Base-by-base conservation (phyloP, 2,888 invertebrate species). In the Herminia tarsipennalis region DNA sequence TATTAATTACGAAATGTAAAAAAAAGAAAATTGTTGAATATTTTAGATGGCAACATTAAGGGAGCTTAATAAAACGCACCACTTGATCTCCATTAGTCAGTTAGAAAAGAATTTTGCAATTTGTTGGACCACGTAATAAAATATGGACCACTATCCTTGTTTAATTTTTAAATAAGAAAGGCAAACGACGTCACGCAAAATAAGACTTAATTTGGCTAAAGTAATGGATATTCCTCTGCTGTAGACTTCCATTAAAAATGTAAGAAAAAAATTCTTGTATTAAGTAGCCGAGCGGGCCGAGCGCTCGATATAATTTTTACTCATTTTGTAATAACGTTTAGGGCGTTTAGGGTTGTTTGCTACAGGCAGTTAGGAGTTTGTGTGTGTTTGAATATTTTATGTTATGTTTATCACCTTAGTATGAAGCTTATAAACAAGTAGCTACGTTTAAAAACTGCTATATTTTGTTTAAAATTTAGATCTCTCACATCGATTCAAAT, bases 101-200 rank as follows among this genome's bases (percentile, higher is more conserved):
- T 40, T 41, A 47, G 40, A 37, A 52, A 56, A 54, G 44, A 74
- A 76, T 72, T 76, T 73, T 70, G 73, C 69, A 78, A 79, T 56
- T 81, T 74, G 69, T 70, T 64, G 59, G 47, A 72, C 64, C 70
- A 66, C 67, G 68, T 71, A 77, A 79, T 81, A 64, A 66, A 66
- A 66, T 66, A 67, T 65, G 55, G 52, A 58, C 37, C 56, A 64
- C 61, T 80, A 78, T 69, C 61, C 49, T 64, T 70, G 66, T 70
- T 75, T 77, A 80, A 78, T 81, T 80, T 68, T 76, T 76, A 81
- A 77, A 78, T 70, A 76, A 77, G 70, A 78, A 78, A 78, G 73
- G 76, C 73, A 76, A 82, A 81, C 72, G 78, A 70, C 75, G 83
- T 83, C 84, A 84, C 85, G 86, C 78, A 78, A 80, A 85, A 83